phyloP scores from a whole-genome alignment of 2,888 invertebrate species.

The Dysmachus trigonus region DNA sequence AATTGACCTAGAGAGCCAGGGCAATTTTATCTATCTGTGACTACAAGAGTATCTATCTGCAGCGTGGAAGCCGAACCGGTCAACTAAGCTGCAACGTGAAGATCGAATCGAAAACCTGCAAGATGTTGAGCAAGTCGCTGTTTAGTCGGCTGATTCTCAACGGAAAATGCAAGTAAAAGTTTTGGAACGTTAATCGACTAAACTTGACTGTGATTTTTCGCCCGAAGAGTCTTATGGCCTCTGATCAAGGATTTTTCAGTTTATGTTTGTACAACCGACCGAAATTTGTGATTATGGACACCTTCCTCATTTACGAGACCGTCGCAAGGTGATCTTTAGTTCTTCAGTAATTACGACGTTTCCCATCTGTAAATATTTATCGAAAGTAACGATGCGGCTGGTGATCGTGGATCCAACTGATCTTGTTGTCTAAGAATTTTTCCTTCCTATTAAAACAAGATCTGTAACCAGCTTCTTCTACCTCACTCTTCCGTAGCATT shows the following conservation, averaged over 20 bases:
- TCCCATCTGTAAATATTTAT: not conserved
- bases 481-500: not conserved
- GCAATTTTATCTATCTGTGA: not conserved
- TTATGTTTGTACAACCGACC: not conserved
- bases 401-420: not conserved
- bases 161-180: constrained; percentile 30
- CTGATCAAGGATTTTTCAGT: constrained; percentile 3
- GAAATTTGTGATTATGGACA: not conserved
- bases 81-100: not conserved
- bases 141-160: not conserved
- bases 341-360: not conserved
- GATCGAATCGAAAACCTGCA: not conserved
- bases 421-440: constrained; percentile 6
- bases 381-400: not conserved
- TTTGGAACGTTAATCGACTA: not conserved
- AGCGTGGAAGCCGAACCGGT: constrained; percentile 7
- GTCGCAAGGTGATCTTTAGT: not conserved
- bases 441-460: not conserved
- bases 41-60: not conserved
- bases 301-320: not conserved
- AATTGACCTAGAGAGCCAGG: constrained; percentile 34
- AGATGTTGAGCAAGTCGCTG: not conserved
- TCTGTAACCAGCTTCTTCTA: not conserved
- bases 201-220: constrained; percentile 14
- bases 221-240: not conserved